Conservation (phyloP, 2,113 vertebrate species). For the Hemiscyllium ocellatum region DNA sequence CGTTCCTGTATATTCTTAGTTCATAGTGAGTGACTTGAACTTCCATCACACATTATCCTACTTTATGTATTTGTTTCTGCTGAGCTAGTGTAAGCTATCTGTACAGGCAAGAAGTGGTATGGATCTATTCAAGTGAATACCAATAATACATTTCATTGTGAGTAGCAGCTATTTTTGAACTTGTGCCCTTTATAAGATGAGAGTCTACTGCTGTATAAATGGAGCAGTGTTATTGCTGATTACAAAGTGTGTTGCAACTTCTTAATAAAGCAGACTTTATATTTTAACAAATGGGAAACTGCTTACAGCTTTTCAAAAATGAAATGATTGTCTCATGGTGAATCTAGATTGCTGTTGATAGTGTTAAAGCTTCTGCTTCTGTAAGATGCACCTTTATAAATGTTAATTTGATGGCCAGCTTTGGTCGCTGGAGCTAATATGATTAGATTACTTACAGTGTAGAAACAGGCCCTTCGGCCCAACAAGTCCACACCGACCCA, state of each 20-base stretch:
- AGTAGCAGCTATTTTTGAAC: neutral
- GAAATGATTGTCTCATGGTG: neutral
- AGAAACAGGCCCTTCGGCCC: too few species aligned
- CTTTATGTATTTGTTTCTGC: neutral
- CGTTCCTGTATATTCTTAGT: neutral
- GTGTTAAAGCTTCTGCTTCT: neutral
- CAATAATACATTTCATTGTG: neutral
- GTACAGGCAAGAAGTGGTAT: neutral
- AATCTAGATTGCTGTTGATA: neutral
- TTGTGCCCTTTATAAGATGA: neutral
- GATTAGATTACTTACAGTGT: neutral
- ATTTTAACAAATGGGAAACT: neutral
- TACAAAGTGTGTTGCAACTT: neutral
- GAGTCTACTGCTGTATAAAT: neutral
- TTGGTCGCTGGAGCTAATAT: neutral
- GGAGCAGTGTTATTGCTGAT: neutral
- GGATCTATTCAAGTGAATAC: neutral
- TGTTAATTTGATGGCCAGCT: neutral
- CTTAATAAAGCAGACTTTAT: neutral
- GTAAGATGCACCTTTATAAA: neutral
- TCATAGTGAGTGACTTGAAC: neutral
- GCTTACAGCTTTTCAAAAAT: neutral
- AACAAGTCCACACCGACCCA: too few species aligned
- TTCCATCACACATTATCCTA: neutral
- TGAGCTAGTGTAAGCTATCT: neutral